Base-by-base conservation (phyloP, 2,888 invertebrate species). In the Fissipunctia ypsillon region DNA sequence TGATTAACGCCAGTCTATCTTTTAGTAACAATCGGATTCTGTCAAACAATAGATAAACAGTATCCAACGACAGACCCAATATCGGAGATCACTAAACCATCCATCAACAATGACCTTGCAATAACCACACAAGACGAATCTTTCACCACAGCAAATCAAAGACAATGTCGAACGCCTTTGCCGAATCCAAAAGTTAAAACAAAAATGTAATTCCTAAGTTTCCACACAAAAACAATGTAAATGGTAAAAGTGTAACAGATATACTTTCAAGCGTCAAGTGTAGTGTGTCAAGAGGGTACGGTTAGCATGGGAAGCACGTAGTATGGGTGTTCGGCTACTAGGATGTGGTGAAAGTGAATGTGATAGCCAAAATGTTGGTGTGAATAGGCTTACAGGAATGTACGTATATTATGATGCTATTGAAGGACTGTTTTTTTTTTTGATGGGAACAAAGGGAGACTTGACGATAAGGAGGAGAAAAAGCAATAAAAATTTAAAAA, bases 231-330 rank as follows among this genome's bases (percentile, higher is more conserved):
- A 74, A 73, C 72, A 74, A 83, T 69, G 64, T 69, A 14, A 72
- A 73, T 66, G 50, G 16, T 79, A 71, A 72, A 87, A 86, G 86
- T 86, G 84, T 87, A 80, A 86, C 88, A 78, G 73, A 73, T 71
- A 64, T 84, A 92, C 94, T 94, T 94, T 94, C 94, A 84, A 87
- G 92, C 93, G 90, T 93, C 93, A 92, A 91, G 90, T 88, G 85
- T 83, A 92, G 92, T 94, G 88, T 91, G 95, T 93, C 91, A 95
- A 79, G 88, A 88, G 94, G 94, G 88, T 92, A 86, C 78, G 79
- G 87, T 95, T 90, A 87, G 86, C 88, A 94, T 90, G 90, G 84
- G 85, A 86, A 84, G 89, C 94, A 94, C 95, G 95, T 94, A 90
- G 83, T 60, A 88, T 89, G 86, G 89, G 86, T 78, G 84, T 63